Base-by-base conservation (phyloP, 2,113 vertebrate species). In the Pelecanus crispus region DNA sequence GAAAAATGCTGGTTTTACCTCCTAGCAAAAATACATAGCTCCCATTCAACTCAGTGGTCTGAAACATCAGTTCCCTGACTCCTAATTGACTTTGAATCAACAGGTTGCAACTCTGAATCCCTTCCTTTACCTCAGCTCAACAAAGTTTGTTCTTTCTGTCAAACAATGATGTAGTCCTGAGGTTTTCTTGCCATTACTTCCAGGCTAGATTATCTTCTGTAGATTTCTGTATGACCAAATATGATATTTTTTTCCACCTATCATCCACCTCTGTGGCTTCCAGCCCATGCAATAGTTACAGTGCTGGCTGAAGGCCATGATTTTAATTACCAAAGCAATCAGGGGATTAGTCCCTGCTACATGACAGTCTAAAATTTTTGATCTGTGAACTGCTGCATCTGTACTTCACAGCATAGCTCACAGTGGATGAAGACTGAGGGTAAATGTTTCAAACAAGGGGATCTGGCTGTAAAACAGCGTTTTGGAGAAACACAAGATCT, bases 251-350 rank as follows among this genome's bases (percentile, higher is more conserved):
- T 94, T 91, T 53, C 86, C 22, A 26, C 0, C 0, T 84, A 28
- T 82, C 66, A 70, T 45, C 73, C 83, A 85, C 70, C 45, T 85
- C 75, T 2, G 0, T 78, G 81, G 36, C 71, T 88, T 94, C 53
- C 40, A 93, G 85, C 42, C 65, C 32, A 32, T 75, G 42, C 52
- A 49, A 18, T 34, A 92, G 65, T 52, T 66, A 47, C 5, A 45
- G 45, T 12, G 20, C 58, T 96, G 94, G 89, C 62, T 87, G 45
- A 72, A 85, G 49, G 53, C 83, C 74, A 24, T 75, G 52, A 65
- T 94, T 94, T 87, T 94, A 87, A 86, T 94, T 94, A 91, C 92
- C 86, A 92, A 91, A 95, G 65, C 68, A 92, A 81, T 91, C 86
- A 79, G 52, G 68, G 52, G 88, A 94, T 95, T 95, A 96, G 75